Conservation (phyloP, 1,140 invertebrate species). For the Stenopsyche tienmushanensis region DNA sequence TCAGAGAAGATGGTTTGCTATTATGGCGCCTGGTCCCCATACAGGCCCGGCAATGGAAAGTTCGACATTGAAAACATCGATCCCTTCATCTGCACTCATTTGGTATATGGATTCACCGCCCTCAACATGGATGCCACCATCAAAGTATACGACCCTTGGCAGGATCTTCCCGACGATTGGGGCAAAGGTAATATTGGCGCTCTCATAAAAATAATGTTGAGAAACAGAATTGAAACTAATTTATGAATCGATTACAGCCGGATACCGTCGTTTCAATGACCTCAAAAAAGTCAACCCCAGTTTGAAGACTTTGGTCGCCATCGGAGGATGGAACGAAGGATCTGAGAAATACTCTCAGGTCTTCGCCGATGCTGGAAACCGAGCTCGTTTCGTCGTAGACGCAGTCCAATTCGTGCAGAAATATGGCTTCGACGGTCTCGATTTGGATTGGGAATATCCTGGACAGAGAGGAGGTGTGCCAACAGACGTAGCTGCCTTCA, state of each 20-base stretch:
- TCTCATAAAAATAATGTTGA: no score
- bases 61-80: slow-evolving; percentile 69
- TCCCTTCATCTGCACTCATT: slow-evolving; percentile 69
- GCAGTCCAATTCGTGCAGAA: slow-evolving; percentile 60
- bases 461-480: slow-evolving; percentile 63
- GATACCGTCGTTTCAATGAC: slow-evolving; percentile 57
- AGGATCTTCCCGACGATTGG: slow-evolving; percentile 60
- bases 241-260: slow-evolving; percentile 52
- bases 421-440: slow-evolving; percentile 76
- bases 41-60: slow-evolving; percentile 64
- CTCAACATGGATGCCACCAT: slow-evolving; percentile 53
- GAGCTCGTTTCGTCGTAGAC: slow-evolving; percentile 61
- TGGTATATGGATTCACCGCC: slow-evolving; percentile 72
- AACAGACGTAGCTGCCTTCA: slow-evolving; percentile 53
- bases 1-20: slow-evolving; percentile 68
- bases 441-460: slow-evolving; percentile 83
- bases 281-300: slow-evolving; percentile 60
- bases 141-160: slow-evolving; percentile 62
- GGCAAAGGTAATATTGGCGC: slow-evolving; percentile 49
- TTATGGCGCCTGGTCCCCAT: slow-evolving; percentile 72
- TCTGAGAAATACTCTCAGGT: slow-evolving; percentile 65
- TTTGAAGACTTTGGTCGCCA: slow-evolving; percentile 67
- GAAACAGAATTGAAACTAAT: no score
- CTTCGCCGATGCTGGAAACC: slow-evolving; percentile 50
- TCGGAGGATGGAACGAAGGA: slow-evolving; percentile 79